phyloP scores from a whole-genome alignment of 2,888 invertebrate genomes.

The Agriotes lineatus region DNA sequence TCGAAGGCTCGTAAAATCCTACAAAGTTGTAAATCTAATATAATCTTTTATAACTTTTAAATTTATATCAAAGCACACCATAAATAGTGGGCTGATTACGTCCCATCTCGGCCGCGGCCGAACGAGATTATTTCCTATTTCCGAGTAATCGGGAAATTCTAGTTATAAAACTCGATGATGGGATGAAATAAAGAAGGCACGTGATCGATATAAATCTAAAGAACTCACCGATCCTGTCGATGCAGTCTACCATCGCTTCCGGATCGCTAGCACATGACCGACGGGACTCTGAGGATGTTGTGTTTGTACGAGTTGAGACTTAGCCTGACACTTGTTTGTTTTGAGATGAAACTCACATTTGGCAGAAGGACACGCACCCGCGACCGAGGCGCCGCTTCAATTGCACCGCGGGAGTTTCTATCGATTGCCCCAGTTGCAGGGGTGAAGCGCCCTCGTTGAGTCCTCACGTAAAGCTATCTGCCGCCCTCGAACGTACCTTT shows the following conservation, averaged over 20 bases:
- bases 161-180: constrained; percentile 47
- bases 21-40: constrained; percentile 36
- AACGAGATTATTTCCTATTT: constrained; percentile 46
- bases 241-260: constrained; percentile 59
- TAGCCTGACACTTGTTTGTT: constrained; percentile 57
- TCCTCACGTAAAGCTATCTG: constrained; percentile 57
- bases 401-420: constrained; percentile 65
- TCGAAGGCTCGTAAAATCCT: constrained; percentile 30
- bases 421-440: constrained; percentile 77
- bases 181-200: constrained; percentile 48
- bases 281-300: constrained; percentile 49
- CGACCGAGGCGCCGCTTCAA: constrained; percentile 59
- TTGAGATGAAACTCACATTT: constrained; percentile 57
- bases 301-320: constrained; percentile 41
- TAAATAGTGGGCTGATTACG: constrained; percentile 42
- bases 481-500: constrained; percentile 49
- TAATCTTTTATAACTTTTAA: constrained; percentile 38
- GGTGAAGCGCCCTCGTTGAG: constrained; percentile 62
- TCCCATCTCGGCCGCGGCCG: constrained; percentile 22
- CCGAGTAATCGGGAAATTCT: constrained; percentile 39
- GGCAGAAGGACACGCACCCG: constrained; percentile 67
- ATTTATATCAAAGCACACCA: constrained; percentile 38
- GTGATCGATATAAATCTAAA: constrained; percentile 51
- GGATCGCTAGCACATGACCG: constrained; percentile 47
- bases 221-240: constrained; percentile 63